A percentile compares a stretch with the other conserved stretches of the same genome.
Evolutionary conservation across 2,797 vertebrate genomes (phyloP).

Genomic region (Chelon auratus): DNA sequence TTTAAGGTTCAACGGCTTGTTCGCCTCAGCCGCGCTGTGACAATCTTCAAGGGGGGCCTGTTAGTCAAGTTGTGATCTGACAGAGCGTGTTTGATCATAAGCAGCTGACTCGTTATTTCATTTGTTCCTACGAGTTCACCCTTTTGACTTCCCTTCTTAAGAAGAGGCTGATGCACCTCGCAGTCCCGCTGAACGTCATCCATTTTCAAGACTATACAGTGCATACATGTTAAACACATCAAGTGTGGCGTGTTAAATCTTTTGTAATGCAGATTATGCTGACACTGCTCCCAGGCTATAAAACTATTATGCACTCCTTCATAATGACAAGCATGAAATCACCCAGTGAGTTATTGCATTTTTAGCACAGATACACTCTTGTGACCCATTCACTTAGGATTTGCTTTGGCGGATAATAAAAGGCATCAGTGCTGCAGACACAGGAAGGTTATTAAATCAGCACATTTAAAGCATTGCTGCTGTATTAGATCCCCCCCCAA

Average conservation of each 20-base stretch:
- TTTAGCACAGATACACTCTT: conserved; percentile 34
- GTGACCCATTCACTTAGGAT: conserved; percentile 30
- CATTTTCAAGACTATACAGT: not conserved
- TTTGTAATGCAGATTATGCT: conserved; percentile 32
- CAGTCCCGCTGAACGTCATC: not conserved
- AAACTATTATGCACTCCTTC: conserved; percentile 32
- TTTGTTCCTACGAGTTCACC: not conserved
- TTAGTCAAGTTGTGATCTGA: conserved; percentile 10
- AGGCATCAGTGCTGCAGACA: not conserved
- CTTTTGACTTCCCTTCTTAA: not conserved
- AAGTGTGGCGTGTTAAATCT: conserved; percentile 16
- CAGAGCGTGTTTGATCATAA: not conserved
- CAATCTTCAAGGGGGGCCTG: not conserved
- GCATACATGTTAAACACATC: not conserved
- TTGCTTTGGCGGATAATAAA: conserved; percentile 22
- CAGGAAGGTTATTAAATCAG: conserved; percentile 19
- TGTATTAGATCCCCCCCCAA: not conserved
- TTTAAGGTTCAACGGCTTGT: not conserved
- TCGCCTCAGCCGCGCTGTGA: not conserved
- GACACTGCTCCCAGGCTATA: conserved; percentile 25
- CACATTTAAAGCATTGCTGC: conserved; percentile 10
- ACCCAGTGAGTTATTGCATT: conserved; percentile 29
- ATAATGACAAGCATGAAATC: conserved; percentile 51
- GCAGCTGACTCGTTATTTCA: not conserved
- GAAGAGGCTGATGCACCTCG: not conserved